Evolutionary conservation across 2,797 vertebrate species (phyloP).

Genomic region (Pipistrellus pygmaeus): DNA sequence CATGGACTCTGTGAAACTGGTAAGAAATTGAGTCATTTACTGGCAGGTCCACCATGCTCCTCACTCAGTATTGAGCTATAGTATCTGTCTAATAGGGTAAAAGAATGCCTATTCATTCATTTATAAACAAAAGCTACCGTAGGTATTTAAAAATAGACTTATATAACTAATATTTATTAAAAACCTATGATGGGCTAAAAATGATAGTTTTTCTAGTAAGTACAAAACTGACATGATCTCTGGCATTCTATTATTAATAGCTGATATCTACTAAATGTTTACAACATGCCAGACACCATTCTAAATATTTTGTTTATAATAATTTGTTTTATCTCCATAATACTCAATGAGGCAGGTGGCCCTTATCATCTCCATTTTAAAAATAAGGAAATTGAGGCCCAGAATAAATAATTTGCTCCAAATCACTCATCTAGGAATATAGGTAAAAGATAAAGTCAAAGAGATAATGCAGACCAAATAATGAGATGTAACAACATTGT

Average conservation of each 20-base stretch:
- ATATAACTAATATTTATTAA: neutral
- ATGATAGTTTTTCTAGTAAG: neutral
- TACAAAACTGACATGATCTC: neutral
- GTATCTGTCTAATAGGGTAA: neutral
- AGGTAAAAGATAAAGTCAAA: neutral
- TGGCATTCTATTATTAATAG: neutral
- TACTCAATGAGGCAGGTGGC: neutral
- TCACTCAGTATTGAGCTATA: neutral
- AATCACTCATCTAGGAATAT: neutral
- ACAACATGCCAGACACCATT: neutral
- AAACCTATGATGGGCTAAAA: neutral
- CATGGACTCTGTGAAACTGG: neutral
- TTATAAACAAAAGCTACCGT: neutral
- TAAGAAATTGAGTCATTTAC: constrained; percentile 13
- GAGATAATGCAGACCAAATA: neutral
- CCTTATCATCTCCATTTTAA: constrained; percentile 13
- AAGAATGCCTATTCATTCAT: neutral
- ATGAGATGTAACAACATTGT: neutral
- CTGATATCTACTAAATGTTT: neutral
- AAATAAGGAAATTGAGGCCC: neutral
- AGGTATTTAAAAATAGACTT: neutral
- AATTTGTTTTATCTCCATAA: neutral
- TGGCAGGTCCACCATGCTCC: neutral
- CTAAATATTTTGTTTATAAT: neutral
- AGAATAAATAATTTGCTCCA: neutral